Percentiles rank a stretch among this genome's conserved stretches.
Evolutionary conservation across 2,113 vertebrate species (phyloP).

Genomic region (Melanotaenia duboulayi): DNA sequence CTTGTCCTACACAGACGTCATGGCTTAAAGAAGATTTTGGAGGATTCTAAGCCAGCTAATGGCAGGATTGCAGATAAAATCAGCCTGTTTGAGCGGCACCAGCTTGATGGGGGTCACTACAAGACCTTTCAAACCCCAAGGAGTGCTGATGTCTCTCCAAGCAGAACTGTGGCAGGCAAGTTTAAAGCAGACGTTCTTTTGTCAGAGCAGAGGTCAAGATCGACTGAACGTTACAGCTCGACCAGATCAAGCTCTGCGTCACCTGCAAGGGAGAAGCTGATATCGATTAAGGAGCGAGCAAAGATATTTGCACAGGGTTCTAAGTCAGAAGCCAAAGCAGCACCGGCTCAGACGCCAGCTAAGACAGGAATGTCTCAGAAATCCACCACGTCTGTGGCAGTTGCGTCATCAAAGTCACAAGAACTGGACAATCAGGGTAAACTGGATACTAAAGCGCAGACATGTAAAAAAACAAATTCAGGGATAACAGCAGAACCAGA

Average conservation of each 20-base stretch:
- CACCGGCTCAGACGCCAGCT: conserved; percentile 22
- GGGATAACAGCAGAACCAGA: conserved; percentile 58
- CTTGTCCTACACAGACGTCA: conserved; percentile 53
- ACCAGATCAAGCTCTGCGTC: conserved; percentile 37
- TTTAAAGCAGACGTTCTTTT: conserved; percentile 22
- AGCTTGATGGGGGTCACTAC: neutral
- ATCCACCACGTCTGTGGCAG: conserved; percentile 4
- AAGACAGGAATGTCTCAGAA: conserved; percentile 47
- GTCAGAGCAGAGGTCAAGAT: conserved; percentile 58
- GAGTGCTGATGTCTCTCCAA: conserved; percentile 71
- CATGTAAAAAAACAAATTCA: conserved; percentile 9
- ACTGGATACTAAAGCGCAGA: conserved; percentile 53
- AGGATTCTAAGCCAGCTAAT: conserved; percentile 32
- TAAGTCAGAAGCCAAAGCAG: neutral
- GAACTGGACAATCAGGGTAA: conserved; percentile 68
- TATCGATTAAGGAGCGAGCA: conserved; percentile 62
- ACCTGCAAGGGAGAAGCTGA: conserved; percentile 11
- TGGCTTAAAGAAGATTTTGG: conserved; percentile 29
- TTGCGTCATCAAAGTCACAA: conserved; percentile 14
- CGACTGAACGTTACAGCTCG: conserved; percentile 22
- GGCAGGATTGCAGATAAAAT: conserved; percentile 75
- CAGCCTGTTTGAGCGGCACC: conserved; percentile 70
- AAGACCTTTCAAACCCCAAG: conserved; percentile 31
- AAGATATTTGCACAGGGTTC: conserved; percentile 48
- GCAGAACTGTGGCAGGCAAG: conserved; percentile 28